Conservation (phyloP, 2,797 vertebrate species). For the Ctenopoma multispine region DNA sequence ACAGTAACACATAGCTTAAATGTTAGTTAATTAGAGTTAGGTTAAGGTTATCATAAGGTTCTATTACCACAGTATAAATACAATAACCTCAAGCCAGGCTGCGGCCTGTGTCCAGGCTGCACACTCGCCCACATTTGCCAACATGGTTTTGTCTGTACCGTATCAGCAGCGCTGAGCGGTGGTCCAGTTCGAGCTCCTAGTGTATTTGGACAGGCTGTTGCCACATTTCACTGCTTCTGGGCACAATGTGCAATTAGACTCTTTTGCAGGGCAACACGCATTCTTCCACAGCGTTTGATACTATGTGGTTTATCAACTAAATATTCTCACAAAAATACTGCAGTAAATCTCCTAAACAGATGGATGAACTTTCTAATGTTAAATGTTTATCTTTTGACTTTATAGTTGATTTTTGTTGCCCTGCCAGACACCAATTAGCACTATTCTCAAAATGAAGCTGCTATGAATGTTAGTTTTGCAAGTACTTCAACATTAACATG, state of each 20-base stretch:
- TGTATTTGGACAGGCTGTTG: constrained; percentile 11
- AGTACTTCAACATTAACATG: no score
- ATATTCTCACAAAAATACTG: not conserved
- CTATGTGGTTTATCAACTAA: not conserved
- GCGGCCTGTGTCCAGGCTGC: not conserved
- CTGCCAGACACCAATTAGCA: no score
- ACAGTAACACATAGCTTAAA: constrained; percentile 1
- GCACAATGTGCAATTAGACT: constrained; percentile 34
- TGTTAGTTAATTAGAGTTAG: constrained; percentile 28
- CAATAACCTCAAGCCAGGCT: constrained; percentile 6
- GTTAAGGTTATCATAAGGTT: constrained; percentile 8
- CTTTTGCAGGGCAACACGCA: constrained; percentile 13
- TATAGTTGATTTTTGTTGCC: no score
- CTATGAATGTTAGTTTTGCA: no score
- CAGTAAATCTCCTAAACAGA: not conserved
- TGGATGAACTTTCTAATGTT: not conserved
- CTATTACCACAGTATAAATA: constrained; percentile 3
- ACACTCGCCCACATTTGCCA: constrained; percentile 6
- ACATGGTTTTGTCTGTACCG: constrained; percentile 10
- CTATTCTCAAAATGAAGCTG: no score
- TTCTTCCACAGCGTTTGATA: constrained; percentile 11
- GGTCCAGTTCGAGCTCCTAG: constrained; percentile 9
- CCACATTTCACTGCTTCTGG: constrained; percentile 13
- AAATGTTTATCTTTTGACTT: no score
- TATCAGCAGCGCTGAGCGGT: constrained; percentile 40